Evolutionary conservation across 2,797 vertebrate species (phyloP).

Genomic region (Alcedo atthis): DNA sequence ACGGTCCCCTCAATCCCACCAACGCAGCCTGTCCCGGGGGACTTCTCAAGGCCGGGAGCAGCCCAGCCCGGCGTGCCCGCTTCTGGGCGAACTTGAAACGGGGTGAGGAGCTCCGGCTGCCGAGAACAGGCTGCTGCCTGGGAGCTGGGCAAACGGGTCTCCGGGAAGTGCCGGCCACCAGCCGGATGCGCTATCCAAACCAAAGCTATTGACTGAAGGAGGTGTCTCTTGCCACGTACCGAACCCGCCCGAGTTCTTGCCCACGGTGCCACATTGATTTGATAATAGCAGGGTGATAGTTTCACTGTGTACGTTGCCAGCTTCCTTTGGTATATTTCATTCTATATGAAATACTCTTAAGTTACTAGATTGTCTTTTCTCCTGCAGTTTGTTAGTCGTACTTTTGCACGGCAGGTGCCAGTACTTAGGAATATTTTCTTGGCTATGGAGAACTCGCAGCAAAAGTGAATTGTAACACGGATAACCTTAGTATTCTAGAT

Average conservation of each 20-base stretch:
- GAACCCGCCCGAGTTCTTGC: neutral
- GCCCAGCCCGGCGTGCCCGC: neutral
- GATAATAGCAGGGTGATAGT: neutral
- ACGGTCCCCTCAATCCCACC: fast-evolving
- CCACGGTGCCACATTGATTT: neutral
- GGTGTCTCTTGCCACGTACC: neutral
- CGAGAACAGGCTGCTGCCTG: neutral
- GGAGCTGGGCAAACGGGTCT: neutral
- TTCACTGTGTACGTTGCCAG: neutral
- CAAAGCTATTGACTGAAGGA: constrained; percentile 1
- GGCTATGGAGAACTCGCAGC: neutral
- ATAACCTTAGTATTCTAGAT: neutral
- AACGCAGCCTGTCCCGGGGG: neutral
- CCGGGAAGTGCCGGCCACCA: neutral
- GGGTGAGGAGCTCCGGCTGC: neutral
- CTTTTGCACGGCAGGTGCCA: neutral
- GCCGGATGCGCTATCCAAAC: neutral
- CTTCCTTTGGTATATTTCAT: neutral
- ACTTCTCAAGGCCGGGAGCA: neutral
- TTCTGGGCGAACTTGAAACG: fast-evolving
- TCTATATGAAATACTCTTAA: fast-evolving
- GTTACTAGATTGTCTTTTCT: neutral
- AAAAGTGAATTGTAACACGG: neutral
- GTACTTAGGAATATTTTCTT: neutral
- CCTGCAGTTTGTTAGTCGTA: neutral